These are phyloP conservation scores for Nemopilema nomurai DNA, from an alignment of 30 jellyfish, hydroid and myxozoan genomes.

Conservation along the genomic window DNA sequence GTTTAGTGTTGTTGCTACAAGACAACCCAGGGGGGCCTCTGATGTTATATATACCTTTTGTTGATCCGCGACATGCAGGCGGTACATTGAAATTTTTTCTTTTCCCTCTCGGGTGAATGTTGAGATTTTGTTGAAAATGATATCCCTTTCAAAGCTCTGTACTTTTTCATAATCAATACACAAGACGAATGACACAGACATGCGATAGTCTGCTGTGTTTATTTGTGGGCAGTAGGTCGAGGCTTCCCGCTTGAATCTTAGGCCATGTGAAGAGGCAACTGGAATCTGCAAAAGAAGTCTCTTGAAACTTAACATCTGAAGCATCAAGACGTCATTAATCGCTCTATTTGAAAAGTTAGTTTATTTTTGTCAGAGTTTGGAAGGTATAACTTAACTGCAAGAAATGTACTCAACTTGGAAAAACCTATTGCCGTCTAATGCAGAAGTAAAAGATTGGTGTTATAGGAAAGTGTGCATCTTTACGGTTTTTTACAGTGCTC, in stretches of 20 bases:
- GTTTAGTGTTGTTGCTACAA: conserved; percentile 9
- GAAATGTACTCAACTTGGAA: no score
- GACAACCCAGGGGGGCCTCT: conserved; percentile 31
- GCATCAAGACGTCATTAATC: no score
- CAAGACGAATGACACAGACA: conserved; percentile 41
- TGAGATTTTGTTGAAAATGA: conserved; percentile 20
- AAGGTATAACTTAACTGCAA: no score
- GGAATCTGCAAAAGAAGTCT: neutral
- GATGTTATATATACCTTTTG: neutral
- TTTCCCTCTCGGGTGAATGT: conserved; percentile 10
- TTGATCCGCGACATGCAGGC: conserved; percentile 3
- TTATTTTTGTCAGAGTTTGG: no score
- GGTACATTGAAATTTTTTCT: conserved; percentile 22
- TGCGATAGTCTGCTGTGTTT: conserved; percentile 12
- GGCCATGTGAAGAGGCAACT: neutral
- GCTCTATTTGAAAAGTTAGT: no score
- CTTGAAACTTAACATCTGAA: neutral
- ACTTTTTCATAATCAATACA: conserved; percentile 11
- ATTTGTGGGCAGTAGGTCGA: conserved; percentile 30
- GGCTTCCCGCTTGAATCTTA: neutral
- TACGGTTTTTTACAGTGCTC: no score
- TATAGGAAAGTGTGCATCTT: no score
- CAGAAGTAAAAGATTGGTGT: no score
- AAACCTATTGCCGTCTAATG: no score
- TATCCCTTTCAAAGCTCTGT: conserved; percentile 6